Conservation (phyloP, 2,888 invertebrate genomes). For the Clostera curtula region DNA sequence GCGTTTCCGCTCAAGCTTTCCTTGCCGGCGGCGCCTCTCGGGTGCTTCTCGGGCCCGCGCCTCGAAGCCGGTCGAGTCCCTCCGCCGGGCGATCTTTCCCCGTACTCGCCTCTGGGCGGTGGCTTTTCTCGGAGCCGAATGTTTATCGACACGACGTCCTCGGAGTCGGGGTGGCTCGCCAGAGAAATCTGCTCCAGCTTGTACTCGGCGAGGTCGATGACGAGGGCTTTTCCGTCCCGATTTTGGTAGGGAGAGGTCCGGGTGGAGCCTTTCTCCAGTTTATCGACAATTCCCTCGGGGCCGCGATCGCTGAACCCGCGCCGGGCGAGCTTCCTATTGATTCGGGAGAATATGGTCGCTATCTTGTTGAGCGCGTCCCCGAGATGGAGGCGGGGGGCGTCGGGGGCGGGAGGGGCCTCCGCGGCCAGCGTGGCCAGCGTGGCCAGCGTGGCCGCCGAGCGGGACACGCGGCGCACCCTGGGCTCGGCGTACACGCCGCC, state of each 20-base stretch:
- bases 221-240: constrained; percentile 34
- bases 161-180: constrained; percentile 27
- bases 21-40: background rate
- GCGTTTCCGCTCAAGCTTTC: background rate
- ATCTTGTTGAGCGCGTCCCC: constrained; percentile 50
- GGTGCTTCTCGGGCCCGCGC: constrained; percentile 26
- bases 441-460: too few relatives aligned
- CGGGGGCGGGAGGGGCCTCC: too few relatives aligned
- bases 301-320: too few relatives aligned
- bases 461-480: constrained; percentile 38
- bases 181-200: constrained; percentile 45
- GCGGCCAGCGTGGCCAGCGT: too few relatives aligned
- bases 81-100: constrained; percentile 26
- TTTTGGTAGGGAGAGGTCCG: constrained; percentile 30
- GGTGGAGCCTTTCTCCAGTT: constrained; percentile 9
- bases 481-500: constrained; percentile 11
- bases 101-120: constrained; percentile 20
- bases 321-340: too few relatives aligned
- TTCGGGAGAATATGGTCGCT: constrained; percentile 40
- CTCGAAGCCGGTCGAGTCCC: too few relatives aligned
- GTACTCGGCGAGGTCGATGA: constrained; percentile 47
- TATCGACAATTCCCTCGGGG: constrained; percentile 18
- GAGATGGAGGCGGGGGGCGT: too few relatives aligned
- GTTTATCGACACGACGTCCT: constrained; percentile 36
- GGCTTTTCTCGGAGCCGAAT: constrained; percentile 44